Base-by-base conservation (phyloP, 2,797 vertebrate genomes). In the Tragopan temminckii region DNA sequence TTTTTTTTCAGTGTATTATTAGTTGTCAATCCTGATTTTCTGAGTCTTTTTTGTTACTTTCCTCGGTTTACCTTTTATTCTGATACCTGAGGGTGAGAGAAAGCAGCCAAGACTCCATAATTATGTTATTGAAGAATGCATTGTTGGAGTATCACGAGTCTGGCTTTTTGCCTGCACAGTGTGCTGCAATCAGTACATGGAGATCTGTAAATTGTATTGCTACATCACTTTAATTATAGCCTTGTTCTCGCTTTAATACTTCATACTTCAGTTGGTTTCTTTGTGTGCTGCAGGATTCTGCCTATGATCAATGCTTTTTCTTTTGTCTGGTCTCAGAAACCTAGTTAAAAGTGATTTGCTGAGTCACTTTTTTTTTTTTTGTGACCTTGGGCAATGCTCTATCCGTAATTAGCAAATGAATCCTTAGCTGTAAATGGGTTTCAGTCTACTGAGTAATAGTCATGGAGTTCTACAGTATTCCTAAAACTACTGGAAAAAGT, bases 71-170 rank as follows among this genome's bases (percentile, higher is more conserved):
- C 57, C 57, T 94, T 82, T 93, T 61, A 50, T 80, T 59, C 67
- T 71, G 21, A 68, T 58, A 23, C 93, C 88, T 48, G 66, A 74
- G 48, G 91, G 90, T 72, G 50, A 82, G 40, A 17, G 67, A 63
- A 57, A 55, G 50, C 15, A 68, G 93, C 62, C 70, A 42, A 53
- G 88, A 62, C 55, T 45, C 36, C 33, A 2, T 93, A 52, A 94
- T 92, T 82, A 63, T 36, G 31, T 42, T 20, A 5, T 10, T 80
- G 50, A 80, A 81, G 68, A 88, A 68, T 9, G 52, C 40, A 5
- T 35, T 83, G 50, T 75, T 93, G 35, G 33, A 94, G 45, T 85
- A 53, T 89, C 4, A 0, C 64, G 40, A 45, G 25, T 42, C 64
- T 93, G 64, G 40, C 82, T 81, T 11, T 0, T 27, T 95, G 88